Conservation (phyloP, 2,113 vertebrate genomes). For the Chauna torquata region DNA sequence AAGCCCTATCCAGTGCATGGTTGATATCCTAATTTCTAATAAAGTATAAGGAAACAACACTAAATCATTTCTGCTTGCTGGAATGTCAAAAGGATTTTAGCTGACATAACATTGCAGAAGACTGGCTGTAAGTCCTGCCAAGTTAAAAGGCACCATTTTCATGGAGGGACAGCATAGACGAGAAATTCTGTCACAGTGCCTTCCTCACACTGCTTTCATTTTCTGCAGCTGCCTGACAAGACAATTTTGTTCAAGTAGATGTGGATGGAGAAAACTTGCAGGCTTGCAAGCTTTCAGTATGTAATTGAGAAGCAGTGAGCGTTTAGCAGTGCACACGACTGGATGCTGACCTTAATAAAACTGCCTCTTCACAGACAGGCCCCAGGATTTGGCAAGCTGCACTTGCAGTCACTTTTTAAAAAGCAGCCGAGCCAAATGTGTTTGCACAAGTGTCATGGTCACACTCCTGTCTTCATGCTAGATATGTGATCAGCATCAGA, state of each 20-base stretch:
- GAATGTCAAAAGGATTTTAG: not conserved
- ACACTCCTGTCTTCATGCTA: not conserved
- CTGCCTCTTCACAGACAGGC: not conserved
- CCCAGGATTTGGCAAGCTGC: not conserved
- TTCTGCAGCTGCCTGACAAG: not conserved
- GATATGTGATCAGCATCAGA: not conserved
- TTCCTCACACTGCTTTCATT: not conserved
- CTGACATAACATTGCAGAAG: not conserved
- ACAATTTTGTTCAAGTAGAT: not conserved
- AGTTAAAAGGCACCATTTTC: not conserved
- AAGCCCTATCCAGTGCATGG: not conserved
- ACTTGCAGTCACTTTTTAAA: not conserved
- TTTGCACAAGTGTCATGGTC: not conserved
- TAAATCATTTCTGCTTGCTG: not conserved
- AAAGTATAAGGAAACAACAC: not conserved
- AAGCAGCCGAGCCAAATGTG: not conserved
- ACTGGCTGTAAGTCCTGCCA: not conserved
- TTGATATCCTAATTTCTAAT: not conserved
- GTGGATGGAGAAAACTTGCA: accelerated
- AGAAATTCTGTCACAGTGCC: not conserved
- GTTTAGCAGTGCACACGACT: not conserved
- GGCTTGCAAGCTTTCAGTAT: not conserved
- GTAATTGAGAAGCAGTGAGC: not conserved
- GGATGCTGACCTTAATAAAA: not conserved
- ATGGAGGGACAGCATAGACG: not conserved